A percentile compares a stretch with the other conserved stretches of the same genome.
Evolutionary conservation across 2,113 vertebrate species (phyloP).

Genomic region (Dicerorhinus sumatrensis): DNA sequence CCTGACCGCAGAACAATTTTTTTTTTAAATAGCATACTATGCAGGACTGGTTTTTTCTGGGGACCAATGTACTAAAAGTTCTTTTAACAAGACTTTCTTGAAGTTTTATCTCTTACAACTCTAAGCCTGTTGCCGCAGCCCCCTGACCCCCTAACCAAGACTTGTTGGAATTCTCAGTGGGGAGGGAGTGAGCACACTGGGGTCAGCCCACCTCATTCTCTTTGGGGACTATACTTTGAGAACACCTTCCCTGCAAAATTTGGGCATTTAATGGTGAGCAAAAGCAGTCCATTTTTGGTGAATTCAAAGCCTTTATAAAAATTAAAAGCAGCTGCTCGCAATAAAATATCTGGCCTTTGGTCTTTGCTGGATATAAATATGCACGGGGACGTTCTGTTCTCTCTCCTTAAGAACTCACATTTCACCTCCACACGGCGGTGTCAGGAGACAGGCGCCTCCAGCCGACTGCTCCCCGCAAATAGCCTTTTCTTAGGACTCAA

Average conservation of each 20-base stretch:
- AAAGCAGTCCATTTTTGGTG: neutral
- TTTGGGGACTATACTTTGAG: neutral
- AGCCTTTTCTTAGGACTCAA: slow-evolving; percentile 48
- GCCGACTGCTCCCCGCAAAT: neutral
- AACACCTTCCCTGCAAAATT: neutral
- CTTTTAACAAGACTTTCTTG: neutral
- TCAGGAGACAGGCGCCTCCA: neutral
- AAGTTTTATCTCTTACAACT: too few relatives aligned
- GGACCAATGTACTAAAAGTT: neutral
- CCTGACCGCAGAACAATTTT: neutral
- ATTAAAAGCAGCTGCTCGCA: neutral
- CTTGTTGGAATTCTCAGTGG: fast-evolving
- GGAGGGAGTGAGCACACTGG: too few relatives aligned
- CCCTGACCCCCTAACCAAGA: too few relatives aligned
- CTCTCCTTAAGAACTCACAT: neutral
- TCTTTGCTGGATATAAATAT: slow-evolving; percentile 4
- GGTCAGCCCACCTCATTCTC: neutral
- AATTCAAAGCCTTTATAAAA: slow-evolving; percentile 59
- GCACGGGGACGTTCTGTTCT: fast-evolving
- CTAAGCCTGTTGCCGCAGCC: fast-evolving
- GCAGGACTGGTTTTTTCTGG: too few relatives aligned
- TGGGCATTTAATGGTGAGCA: neutral
- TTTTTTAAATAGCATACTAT: neutral
- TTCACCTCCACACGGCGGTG: neutral
- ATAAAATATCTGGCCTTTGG: neutral